phyloP scores from a whole-genome alignment of 1,140 invertebrate genomes.

The Anadara kagoshimensis region DNA sequence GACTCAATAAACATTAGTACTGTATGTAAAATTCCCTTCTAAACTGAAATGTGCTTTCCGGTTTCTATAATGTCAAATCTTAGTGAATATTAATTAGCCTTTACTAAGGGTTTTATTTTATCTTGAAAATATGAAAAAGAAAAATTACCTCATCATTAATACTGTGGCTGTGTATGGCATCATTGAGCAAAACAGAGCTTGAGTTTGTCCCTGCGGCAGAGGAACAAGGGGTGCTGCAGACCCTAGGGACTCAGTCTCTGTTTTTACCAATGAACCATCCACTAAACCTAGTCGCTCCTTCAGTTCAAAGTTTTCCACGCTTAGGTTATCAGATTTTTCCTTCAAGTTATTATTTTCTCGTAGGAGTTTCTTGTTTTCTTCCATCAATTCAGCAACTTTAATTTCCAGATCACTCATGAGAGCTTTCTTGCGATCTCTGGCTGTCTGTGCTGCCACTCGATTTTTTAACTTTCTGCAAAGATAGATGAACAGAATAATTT shows the following conservation, averaged over 20 bases:
- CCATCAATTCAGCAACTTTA: constrained; percentile 65
- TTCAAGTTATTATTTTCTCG: constrained; percentile 69
- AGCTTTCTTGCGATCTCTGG: constrained; percentile 96
- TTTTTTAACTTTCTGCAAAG: constrained; percentile 93
- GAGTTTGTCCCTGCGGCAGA: constrained; percentile 72
- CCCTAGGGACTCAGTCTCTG: constrained; percentile 61
- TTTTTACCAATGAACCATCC: constrained; percentile 40
- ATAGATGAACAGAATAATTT: too few species aligned
- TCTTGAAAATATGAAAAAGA: background rate
- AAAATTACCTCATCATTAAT: constrained; percentile 63
- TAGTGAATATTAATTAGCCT: too few species aligned
- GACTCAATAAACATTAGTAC: too few species aligned
- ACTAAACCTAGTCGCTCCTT: constrained; percentile 51
- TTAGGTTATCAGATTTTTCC: constrained; percentile 54
- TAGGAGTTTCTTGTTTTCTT: constrained; percentile 69
- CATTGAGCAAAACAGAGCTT: constrained; percentile 62
- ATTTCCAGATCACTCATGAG: constrained; percentile 90
- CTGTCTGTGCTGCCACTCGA: constrained; percentile 97
- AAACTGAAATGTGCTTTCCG: too few species aligned
- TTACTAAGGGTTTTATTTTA: too few species aligned
- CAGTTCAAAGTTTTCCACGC: constrained; percentile 61
- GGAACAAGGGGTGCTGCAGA: constrained; percentile 72
- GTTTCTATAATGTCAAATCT: too few species aligned
- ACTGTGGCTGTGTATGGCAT: constrained; percentile 52
- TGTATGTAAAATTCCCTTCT: too few species aligned